These are phyloP conservation scores for Rhagonycha fulva DNA, from an alignment of 2,888 invertebrate genomes.

Conservation along the genomic window DNA sequence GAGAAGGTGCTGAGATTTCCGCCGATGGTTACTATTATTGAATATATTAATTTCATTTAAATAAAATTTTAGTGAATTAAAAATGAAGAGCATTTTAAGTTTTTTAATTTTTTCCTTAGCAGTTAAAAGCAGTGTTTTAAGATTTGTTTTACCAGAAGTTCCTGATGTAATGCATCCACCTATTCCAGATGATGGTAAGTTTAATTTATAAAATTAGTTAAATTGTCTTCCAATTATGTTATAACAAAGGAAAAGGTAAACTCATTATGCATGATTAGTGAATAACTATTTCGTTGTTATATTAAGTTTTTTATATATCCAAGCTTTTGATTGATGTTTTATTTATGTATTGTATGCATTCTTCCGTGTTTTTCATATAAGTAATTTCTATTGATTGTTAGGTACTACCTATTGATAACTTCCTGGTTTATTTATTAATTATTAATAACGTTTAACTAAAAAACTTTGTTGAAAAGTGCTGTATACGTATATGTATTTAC, in stretches of 20 bases:
- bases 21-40: neutral
- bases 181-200: conserved; percentile 56
- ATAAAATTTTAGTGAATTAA: conserved; percentile 3
- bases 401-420: neutral
- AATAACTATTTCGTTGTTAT: neutral
- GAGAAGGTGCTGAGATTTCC: neutral
- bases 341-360: neutral
- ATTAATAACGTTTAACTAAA: neutral
- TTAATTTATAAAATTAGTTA: neutral
- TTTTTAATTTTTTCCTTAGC: conserved; percentile 5
- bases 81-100: conserved; percentile 10
- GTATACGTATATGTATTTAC: too few relatives aligned
- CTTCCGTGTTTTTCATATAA: neutral
- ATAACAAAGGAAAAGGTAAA: neutral
- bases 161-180: conserved; percentile 56
- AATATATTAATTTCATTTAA: conserved; percentile 11
- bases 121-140: conserved; percentile 1
- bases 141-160: conserved; percentile 51
- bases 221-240: neutral
- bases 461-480: neutral
- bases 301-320: neutral
- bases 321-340: neutral
- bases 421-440: neutral
- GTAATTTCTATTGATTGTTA: neutral
- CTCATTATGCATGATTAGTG: neutral